Evolutionary conservation across 2,888 invertebrate species (phyloP), one percentile per base, ranked within the genome.

Genomic region (Pinctada fucata): DNA sequence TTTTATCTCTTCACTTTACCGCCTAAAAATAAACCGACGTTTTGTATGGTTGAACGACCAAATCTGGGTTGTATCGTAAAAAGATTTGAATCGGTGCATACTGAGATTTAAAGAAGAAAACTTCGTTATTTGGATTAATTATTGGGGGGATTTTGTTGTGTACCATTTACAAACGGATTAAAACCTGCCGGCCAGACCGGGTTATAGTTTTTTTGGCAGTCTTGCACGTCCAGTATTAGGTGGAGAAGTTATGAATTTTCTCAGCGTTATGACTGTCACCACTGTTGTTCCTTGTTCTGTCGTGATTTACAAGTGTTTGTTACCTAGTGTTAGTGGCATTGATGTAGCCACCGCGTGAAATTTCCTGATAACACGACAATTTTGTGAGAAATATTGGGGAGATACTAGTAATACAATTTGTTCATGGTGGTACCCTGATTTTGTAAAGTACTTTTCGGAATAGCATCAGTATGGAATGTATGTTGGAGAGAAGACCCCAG

Each of bases 401-500:
- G 58, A 6, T 58, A 58, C 13, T 1, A 13, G 6, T 58, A 58
- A 31, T 31, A 31, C 31, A 31, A 31, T 31, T 31, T 31, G 31
- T 31, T 31, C 31, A 31, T 31, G 31, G 31, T 31, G 31, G 31
- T 31, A 31, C 31, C 31, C 31, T 31, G 1, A 31, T 31, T 31
- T 31, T 31, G 31, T 31, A 31, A 31, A 1, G 31, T 31, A 31
- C 31, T 31, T 31, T 58, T 58, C 6, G 13, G 58, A 10, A 58
- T 58, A 58, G 6, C 6, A 13, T 10, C 58, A 72, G 10, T 31
- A 72, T 72, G 72, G 72, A 72, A 13, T 51, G 51, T 58, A 72
- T 72, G 72, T 4, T 72, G 31, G 72, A 72, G 52, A 51, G 72
- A n/a, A 50, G 72, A 16, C 72, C 72, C 4, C 50, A 50, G 31